Evolutionary conservation across 2,797 vertebrate genomes (phyloP).

Genomic region (Halcyon leucocephala): DNA sequence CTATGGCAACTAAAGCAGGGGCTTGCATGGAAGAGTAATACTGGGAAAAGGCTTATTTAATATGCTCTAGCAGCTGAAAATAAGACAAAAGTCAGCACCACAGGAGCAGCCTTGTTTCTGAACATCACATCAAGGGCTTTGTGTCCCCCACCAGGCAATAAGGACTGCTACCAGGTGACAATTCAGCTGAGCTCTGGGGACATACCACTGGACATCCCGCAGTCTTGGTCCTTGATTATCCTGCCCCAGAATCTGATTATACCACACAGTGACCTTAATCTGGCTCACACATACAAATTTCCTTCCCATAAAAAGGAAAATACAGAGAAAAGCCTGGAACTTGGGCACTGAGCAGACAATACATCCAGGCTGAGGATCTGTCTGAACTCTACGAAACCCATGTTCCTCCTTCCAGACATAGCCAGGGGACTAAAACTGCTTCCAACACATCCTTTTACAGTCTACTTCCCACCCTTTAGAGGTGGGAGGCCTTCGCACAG

Average conservation of each 20-base stretch:
- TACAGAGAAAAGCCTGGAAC: not conserved
- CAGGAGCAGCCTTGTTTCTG: conserved; percentile 13
- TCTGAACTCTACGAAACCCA: not conserved
- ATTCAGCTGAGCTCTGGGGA: not conserved
- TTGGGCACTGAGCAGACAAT: not conserved
- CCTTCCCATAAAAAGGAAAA: not conserved
- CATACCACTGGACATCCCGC: rapidly evolving
- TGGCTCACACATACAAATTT: not conserved
- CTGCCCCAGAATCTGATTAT: not conserved
- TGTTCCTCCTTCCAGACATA: not conserved
- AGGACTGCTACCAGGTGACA: not conserved
- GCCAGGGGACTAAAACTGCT: not conserved
- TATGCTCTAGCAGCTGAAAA: conserved; percentile 49
- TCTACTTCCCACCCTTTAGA: not conserved
- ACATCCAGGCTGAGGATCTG: conserved; percentile 1
- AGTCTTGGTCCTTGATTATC: not conserved
- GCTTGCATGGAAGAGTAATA: not conserved
- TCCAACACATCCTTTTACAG: not conserved
- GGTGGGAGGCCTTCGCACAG: not conserved
- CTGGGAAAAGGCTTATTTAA: conserved; percentile 38
- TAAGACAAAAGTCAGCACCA: conserved; percentile 16
- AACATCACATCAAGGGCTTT: not conserved
- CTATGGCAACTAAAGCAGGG: conserved; percentile 61
- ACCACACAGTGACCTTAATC: not conserved
- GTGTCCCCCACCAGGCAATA: not conserved